Conservation (phyloP, 1,140 invertebrate species). For the Luehdorfia chinensis region DNA sequence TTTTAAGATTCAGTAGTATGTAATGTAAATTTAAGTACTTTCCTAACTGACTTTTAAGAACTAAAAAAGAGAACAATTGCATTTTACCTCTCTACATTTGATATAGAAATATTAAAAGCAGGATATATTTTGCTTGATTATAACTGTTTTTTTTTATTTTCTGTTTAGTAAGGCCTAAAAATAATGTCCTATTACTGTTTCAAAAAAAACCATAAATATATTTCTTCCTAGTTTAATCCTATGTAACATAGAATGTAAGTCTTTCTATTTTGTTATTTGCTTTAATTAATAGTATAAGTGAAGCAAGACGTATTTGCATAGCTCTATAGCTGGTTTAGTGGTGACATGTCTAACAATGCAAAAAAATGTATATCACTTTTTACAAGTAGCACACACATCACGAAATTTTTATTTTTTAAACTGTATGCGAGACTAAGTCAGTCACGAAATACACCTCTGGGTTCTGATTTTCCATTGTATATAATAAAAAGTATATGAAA, state of each 20-base stretch:
- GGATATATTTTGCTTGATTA: too few species aligned
- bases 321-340: constrained; percentile 2
- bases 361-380: neutral
- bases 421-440: too few species aligned
- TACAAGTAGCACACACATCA: too few species aligned
- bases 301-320: constrained; percentile 1
- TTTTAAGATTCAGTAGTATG: too few species aligned
- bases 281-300: constrained; percentile 31
- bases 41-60: too few species aligned
- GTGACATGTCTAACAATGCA: constrained; percentile 1
- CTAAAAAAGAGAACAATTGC: too few species aligned
- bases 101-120: too few species aligned
- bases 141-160: too few species aligned
- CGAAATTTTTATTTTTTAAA: too few species aligned
- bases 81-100: too few species aligned
- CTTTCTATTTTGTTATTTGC: constrained; percentile 34
- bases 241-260: constrained; percentile 26
- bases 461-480: constrained; percentile 4
- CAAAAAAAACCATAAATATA: neutral
- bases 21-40: too few species aligned
- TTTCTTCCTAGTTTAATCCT: neutral
- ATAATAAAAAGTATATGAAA: neutral
- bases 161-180: constrained; percentile 3
- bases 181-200: neutral
- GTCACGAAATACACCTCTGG: neutral